Conservation (phyloP, 1,140 invertebrate genomes). For the Drosophila rufa region DNA sequence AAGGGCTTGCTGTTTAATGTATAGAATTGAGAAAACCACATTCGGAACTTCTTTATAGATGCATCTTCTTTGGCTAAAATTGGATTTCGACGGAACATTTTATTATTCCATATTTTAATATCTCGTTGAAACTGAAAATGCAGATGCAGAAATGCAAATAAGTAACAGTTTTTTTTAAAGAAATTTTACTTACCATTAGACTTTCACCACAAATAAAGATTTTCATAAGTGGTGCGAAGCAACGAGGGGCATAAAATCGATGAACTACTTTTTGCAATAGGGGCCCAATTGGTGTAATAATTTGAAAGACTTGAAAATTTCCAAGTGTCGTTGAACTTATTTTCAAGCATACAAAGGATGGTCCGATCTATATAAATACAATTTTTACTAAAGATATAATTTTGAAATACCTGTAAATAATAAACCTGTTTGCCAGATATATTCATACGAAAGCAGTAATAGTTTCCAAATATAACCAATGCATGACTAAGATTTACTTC, state of each 20-base stretch:
- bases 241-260: constrained; percentile 88
- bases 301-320: constrained; percentile 90
- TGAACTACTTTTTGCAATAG: constrained; percentile 92
- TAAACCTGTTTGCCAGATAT: constrained; percentile 66
- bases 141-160: background rate
- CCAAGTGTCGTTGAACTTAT: constrained; percentile 88
- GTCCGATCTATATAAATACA: constrained; percentile 89
- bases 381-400: background rate
- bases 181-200: constrained; percentile 88
- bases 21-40: constrained; percentile 96
- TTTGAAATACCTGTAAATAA: background rate
- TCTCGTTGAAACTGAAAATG: constrained; percentile 92
- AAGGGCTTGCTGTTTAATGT: constrained; percentile 90
- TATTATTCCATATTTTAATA: constrained; percentile 95
- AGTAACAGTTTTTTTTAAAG: background rate
- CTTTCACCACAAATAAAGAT: constrained; percentile 90
- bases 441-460: constrained; percentile 62
- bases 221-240: constrained; percentile 88
- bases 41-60: constrained; percentile 89
- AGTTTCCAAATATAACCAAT: constrained; percentile 54
- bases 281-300: constrained; percentile 92
- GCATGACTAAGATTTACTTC: constrained; percentile 60
- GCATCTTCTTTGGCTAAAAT: constrained; percentile 91
- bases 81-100: constrained; percentile 90
- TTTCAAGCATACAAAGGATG: constrained; percentile 90